Evolutionary conservation across 2,113 vertebrate genomes (phyloP).

Genomic region (Cephalopholis sonnerati): DNA sequence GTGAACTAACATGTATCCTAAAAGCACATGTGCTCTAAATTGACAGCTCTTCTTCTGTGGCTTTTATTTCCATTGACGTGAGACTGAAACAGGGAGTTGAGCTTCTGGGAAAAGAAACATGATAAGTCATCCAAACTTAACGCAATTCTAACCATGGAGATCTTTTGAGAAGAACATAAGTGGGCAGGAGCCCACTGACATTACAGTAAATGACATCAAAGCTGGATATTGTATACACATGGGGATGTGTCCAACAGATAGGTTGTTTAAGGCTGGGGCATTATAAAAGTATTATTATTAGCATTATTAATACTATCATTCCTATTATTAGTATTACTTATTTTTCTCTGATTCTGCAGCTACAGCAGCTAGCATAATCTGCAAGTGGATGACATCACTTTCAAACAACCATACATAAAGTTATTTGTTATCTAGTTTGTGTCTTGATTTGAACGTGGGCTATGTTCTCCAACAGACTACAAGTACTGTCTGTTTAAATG

Average conservation of each 20-base stretch:
- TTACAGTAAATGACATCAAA: slow-evolving; percentile 29
- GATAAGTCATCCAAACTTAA: not conserved
- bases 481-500: not conserved
- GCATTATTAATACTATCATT: too few relatives aligned
- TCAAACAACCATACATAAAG: too few relatives aligned
- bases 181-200: not conserved
- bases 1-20: not conserved
- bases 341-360: not conserved
- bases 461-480: not conserved
- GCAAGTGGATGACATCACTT: too few relatives aligned
- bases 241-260: slow-evolving; percentile 21
- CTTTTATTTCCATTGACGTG: not conserved
- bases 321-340: not conserved
- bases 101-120: not conserved
- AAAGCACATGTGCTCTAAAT: not conserved
- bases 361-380: not conserved
- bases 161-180: slow-evolving; percentile 14
- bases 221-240: slow-evolving; percentile 36
- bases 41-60: not conserved
- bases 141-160: slow-evolving; percentile 1
- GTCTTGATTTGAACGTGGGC: too few relatives aligned
- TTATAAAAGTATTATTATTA: not conserved
- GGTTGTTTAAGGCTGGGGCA: slow-evolving; percentile 23
- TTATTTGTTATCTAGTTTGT: too few relatives aligned
- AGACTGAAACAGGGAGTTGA: not conserved